Percentiles rank a stretch among this genome's conserved stretches.
phyloP scores from a whole-genome alignment of 30 jellyfish, hydroid and myxozoan genomes.

The Haliclystus octoradiatus region DNA sequence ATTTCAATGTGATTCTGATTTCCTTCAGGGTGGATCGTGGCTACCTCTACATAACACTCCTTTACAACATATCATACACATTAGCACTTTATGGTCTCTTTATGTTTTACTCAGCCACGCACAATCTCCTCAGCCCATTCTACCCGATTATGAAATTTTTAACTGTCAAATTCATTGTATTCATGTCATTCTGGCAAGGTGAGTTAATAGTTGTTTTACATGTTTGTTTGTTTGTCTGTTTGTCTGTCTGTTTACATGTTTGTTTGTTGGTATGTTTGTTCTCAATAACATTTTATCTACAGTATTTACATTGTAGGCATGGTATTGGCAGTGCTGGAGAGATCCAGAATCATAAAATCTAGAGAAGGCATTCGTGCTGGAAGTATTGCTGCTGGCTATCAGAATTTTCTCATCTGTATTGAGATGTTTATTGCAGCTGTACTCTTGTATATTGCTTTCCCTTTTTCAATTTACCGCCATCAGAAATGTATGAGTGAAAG shows the following conservation, averaged over 20 bases:
- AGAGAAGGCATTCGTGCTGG: slow-evolving; percentile 34
- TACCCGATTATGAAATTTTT: slow-evolving; percentile 85
- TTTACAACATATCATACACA: slow-evolving; percentile 75
- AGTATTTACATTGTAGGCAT: slow-evolving; percentile 36
- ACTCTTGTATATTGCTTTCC: slow-evolving; percentile 71
- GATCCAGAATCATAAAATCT: slow-evolving; percentile 60
- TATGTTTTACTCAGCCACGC: slow-evolving; percentile 78
- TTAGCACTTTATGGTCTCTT: slow-evolving; percentile 82
- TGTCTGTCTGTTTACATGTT: too few species aligned
- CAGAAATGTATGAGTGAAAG: slow-evolving; percentile 35
- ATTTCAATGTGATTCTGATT: neutral
- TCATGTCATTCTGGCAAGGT: slow-evolving; percentile 98
- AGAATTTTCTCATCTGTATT: slow-evolving; percentile 71
- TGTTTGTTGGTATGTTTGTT: neutral
- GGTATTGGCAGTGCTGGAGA: slow-evolving; percentile 67
- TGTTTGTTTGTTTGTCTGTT: too few species aligned
- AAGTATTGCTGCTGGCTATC: slow-evolving; percentile 85
- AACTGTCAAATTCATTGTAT: slow-evolving; percentile 77
- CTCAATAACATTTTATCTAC: neutral
- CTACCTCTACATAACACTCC: slow-evolving; percentile 68
- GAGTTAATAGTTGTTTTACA: neutral
- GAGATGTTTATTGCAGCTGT: slow-evolving; percentile 96
- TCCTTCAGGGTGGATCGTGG: slow-evolving; percentile 85
- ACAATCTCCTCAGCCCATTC: slow-evolving; percentile 76
- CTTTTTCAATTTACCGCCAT: slow-evolving; percentile 77